Base-by-base conservation (phyloP, 2,113 vertebrate genomes). In the Oreochromis aureus region DNA sequence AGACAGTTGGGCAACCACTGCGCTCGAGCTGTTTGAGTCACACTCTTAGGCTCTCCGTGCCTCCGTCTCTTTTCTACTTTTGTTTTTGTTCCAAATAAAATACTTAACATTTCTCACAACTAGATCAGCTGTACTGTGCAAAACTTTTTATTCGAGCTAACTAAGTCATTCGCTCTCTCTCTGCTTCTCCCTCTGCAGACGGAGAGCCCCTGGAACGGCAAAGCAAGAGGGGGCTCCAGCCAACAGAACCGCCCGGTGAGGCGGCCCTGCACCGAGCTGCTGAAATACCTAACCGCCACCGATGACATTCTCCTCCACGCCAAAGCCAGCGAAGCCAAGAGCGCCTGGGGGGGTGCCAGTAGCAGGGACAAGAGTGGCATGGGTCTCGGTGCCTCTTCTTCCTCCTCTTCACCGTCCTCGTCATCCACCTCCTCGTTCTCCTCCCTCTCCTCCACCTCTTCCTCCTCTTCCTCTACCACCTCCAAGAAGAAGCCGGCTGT, bases 251-350 rank as follows among this genome's bases (percentile, higher is more conserved):
- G 98, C 95, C 97, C 98, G 92, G 96, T 98, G 95, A 98, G 98
- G 95, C 98, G 98, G 93, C 98, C 98, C 78, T 99, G 98, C 97
- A 98, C 98, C 6, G 98, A 99, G 97, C 97, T 99, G 94, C 98
- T 99, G 92, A 99, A 99, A 93, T 99, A 99, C 97, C 97, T 99
- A 95, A 99, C 98, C 92, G 98, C 98, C 10, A 98, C 97, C 34
- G 98, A 99, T 96, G 98, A 98, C 96, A 97, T 97, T 95, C 97
- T 97, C 95, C 97, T 98, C 95, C 98, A 98, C 94, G 97, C 96
- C 96, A 98, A 98, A 98, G 96, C 97, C 95, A 95, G 97, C 95
- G 98, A 99, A 91, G 97, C 96, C 95, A 98, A 97, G 92, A 97
- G 97, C 94, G 83, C 96, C 95, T 98, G 96, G 97, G 97, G 96